These are phyloP conservation scores for Crocodylus rhombifer DNA, from an alignment of 2,797 vertebrate species.

Conservation along the genomic window DNA sequence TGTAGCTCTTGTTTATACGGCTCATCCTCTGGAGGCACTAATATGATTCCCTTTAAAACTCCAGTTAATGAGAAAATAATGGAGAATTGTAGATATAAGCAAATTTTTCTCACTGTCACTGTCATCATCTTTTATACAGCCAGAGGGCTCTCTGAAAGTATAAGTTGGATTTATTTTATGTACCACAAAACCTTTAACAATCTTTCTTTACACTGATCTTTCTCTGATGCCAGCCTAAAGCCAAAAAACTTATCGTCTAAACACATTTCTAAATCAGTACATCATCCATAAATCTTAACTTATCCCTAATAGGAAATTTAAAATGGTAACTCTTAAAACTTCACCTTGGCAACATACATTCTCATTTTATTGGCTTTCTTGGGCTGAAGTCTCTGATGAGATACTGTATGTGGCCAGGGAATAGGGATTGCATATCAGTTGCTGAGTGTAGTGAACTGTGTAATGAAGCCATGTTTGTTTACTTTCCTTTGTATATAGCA, in stretches of 20 bases:
- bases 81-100: conserved; percentile 70
- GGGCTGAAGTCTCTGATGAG: conserved; percentile 59
- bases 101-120: conserved; percentile 54
- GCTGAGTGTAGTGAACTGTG: conserved; percentile 63
- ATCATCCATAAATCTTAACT: conserved; percentile 55
- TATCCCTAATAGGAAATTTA: conserved; percentile 64
- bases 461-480: conserved; percentile 72
- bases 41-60: conserved; percentile 76
- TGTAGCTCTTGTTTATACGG: conserved; percentile 72
- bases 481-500: conserved; percentile 39
- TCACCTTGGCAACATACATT: conserved; percentile 57
- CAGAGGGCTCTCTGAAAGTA: conserved; percentile 65
- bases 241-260: conserved; percentile 54
- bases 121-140: conserved; percentile 68
- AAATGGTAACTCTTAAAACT: conserved; percentile 59
- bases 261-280: conserved; percentile 64
- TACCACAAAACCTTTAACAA: conserved; percentile 63
- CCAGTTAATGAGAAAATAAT: conserved; percentile 78
- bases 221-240: conserved; percentile 57
- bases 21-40: conserved; percentile 66
- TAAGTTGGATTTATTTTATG: conserved; percentile 72
- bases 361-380: conserved; percentile 63
- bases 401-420: conserved; percentile 44
- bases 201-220: conserved; percentile 50
- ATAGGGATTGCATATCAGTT: conserved; percentile 26